Evolutionary conservation across 2,113 vertebrate species (phyloP).

Genomic region (Albula glossodonta): DNA sequence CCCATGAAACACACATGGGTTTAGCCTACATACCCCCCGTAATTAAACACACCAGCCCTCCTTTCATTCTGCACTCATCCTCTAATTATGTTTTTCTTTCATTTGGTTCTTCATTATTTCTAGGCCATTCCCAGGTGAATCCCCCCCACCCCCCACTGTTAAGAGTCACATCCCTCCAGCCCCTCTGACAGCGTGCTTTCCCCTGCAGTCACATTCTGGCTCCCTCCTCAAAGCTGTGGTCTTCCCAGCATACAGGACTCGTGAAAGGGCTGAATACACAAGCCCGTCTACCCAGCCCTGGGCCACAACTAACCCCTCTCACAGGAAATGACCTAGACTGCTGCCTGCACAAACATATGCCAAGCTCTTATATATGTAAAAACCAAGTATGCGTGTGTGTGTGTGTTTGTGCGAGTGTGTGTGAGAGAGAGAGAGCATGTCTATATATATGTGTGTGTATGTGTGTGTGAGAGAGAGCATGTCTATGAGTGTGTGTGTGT

Average conservation of each 20-base stretch:
- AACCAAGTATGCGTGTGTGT: slow-evolving; percentile 25
- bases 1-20: too few relatives aligned
- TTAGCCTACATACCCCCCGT: too few relatives aligned
- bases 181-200: neutral
- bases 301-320: slow-evolving; percentile 47
- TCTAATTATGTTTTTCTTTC: neutral
- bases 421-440: too few relatives aligned
- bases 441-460: neutral
- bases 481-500: neutral
- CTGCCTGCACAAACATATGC: slow-evolving; percentile 36
- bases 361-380: slow-evolving; percentile 8
- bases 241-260: slow-evolving; percentile 42
- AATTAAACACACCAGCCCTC: too few relatives aligned
- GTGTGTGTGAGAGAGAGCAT: neutral
- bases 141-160: neutral
- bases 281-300: slow-evolving; percentile 37
- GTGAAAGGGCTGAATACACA: slow-evolving; percentile 44
- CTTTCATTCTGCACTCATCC: too few relatives aligned
- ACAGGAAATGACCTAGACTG: slow-evolving; percentile 73
- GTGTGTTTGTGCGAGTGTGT: neutral
- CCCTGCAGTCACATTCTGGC: slow-evolving; percentile 49
- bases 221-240: neutral
- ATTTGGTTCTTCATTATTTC: slow-evolving; percentile 13
- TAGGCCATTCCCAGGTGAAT: neutral
- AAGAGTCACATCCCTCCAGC: too few relatives aligned